These are phyloP conservation scores for Elmis aenea DNA, from an alignment of 2,888 invertebrate genomes.

Conservation along the genomic window DNA sequence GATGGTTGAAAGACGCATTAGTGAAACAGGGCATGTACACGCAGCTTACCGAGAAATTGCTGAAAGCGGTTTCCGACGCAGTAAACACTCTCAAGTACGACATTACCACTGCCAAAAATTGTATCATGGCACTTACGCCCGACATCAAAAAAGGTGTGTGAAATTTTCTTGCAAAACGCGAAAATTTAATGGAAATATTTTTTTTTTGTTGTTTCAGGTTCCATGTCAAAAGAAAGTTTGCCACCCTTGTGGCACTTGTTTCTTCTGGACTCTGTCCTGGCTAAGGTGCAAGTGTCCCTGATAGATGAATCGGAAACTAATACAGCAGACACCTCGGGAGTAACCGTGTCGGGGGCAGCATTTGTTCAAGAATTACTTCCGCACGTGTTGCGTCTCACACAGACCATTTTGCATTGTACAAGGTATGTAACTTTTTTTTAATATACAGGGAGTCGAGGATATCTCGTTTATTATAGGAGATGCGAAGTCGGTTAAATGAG, in stretches of 20 bases:
- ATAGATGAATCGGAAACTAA: slow-evolving; percentile 47
- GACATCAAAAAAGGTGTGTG: slow-evolving; percentile 43
- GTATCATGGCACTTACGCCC: slow-evolving; percentile 52
- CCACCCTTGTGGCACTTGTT: slow-evolving; percentile 71
- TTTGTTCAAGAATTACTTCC: slow-evolving; percentile 62
- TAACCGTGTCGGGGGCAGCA: slow-evolving; percentile 31
- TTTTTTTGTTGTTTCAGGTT: too few species aligned
- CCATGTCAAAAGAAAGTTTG: slow-evolving; percentile 46
- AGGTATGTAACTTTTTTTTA: slow-evolving; percentile 43
- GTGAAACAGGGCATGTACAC: slow-evolving; percentile 89
- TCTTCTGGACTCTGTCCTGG: slow-evolving; percentile 70
- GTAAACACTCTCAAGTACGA: slow-evolving; percentile 62
- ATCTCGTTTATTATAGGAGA: too few species aligned
- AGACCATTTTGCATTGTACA: slow-evolving; percentile 59
- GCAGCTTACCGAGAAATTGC: slow-evolving; percentile 66
- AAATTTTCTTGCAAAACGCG: neutral
- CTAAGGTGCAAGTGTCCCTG: slow-evolving; percentile 64
- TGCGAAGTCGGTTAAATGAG: too few species aligned
- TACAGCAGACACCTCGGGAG: slow-evolving; percentile 41
- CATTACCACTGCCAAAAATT: slow-evolving; percentile 57
- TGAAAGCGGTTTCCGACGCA: slow-evolving; percentile 66
- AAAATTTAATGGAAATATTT: too few species aligned
- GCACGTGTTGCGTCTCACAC: slow-evolving; percentile 60
- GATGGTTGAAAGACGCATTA: slow-evolving; percentile 88
- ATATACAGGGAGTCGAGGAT: too few species aligned